Evolutionary conservation across 2,888 invertebrate genomes (phyloP).

Genomic region (Phortica okadai): DNA sequence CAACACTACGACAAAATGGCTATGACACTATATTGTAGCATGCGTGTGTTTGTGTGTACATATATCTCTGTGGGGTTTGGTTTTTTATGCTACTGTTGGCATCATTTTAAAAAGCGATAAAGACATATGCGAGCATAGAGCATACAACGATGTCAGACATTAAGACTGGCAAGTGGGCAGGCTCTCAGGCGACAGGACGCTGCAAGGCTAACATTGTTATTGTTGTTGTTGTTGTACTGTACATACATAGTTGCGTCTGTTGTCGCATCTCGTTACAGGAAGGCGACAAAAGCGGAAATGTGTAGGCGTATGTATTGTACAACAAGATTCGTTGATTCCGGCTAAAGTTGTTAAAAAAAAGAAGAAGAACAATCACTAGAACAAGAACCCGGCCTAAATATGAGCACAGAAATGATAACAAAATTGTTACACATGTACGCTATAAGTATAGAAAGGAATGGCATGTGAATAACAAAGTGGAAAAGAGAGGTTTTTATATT

Average conservation of each 20-base stretch:
- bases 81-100: constrained; percentile 1
- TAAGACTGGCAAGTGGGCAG: too few relatives aligned
- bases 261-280: not conserved
- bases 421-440: constrained; percentile 9
- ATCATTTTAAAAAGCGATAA: constrained; percentile 10
- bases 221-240: not conserved
- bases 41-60: not conserved
- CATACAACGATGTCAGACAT: not conserved
- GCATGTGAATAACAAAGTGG: not conserved
- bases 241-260: not conserved
- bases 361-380: not conserved
- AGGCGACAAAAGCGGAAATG: constrained; percentile 5
- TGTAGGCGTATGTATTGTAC: constrained; percentile 19
- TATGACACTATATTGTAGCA: not conserved
- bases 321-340: constrained; percentile 16
- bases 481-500: not conserved
- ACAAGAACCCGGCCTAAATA: not conserved
- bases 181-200: not conserved
- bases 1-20: constrained; percentile 13
- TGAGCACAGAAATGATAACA: not conserved
- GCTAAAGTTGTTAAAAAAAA: not conserved
- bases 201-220: not conserved
- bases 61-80: not conserved
- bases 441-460: not conserved
- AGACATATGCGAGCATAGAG: not conserved